Percentiles rank a stretch among this genome's conserved stretches.
Evolutionary conservation across 2,797 vertebrate genomes (phyloP).

Genomic region (Molossus molossus): DNA sequence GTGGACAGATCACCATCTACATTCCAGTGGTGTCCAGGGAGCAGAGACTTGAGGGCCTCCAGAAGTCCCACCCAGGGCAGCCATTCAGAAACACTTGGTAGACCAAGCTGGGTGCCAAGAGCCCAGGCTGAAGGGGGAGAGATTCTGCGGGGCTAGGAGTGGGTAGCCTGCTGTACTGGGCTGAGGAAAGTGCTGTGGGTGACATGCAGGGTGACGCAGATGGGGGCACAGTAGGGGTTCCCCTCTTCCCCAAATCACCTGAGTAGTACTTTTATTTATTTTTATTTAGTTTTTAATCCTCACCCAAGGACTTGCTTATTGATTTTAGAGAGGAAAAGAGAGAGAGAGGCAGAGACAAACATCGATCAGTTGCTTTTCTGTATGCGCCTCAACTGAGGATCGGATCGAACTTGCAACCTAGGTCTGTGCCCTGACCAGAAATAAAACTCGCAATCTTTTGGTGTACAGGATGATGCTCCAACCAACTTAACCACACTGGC

Average conservation of each 20-base stretch:
- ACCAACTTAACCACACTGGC: neutral
- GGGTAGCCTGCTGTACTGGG: neutral
- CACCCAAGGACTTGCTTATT: neutral
- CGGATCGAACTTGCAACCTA: too few relatives aligned
- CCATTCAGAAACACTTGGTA: neutral
- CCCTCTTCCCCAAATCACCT: accelerated
- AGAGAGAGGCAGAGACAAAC: neutral
- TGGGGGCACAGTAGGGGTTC: accelerated
- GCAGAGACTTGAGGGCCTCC: neutral
- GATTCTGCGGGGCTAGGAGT: accelerated
- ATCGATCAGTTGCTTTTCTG: neutral
- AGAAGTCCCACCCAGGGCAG: neutral
- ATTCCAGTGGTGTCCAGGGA: neutral
- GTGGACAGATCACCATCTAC: neutral
- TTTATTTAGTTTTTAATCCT: neutral
- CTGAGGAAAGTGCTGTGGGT: neutral
- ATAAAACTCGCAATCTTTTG: neutral
- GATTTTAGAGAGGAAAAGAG: neutral
- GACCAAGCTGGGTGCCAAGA: neutral
- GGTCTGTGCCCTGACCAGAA: too few relatives aligned
- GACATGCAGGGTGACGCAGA: neutral
- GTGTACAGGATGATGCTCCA: neutral
- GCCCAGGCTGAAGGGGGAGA: neutral
- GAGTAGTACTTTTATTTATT: neutral
- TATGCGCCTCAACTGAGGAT: too few relatives aligned